Conservation (phyloP, 2,888 invertebrate species). For the Exocentrus adspersus region DNA sequence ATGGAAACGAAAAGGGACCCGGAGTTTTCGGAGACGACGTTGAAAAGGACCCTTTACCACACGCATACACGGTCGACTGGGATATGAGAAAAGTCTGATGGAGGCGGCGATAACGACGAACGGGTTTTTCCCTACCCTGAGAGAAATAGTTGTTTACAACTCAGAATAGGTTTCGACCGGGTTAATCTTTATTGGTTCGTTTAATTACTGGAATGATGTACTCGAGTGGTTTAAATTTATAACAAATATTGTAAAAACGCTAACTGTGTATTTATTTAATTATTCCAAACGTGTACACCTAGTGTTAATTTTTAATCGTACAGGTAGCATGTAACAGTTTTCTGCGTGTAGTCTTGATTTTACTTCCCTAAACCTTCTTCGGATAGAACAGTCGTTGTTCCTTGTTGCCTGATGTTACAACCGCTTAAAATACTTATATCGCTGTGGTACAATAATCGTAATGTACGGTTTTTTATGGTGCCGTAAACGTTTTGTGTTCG, state of each 20-base stretch:
- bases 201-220: too few relatives aligned
- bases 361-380: background rate
- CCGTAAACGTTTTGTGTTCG: background rate
- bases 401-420: background rate
- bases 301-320: too few relatives aligned
- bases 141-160: background rate
- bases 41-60: constrained; percentile 10
- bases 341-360: background rate
- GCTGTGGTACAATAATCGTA: background rate
- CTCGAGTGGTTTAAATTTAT: too few relatives aligned
- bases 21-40: background rate
- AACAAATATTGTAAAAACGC: too few relatives aligned
- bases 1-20: constrained; percentile 20
- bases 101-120: background rate
- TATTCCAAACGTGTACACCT: too few relatives aligned
- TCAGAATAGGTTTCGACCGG: background rate
- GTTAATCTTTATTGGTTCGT: too few relatives aligned
- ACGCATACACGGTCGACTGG: background rate
- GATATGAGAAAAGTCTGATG: constrained; percentile 8
- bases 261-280: too few relatives aligned
- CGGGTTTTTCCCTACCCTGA: background rate
- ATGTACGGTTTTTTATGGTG: background rate
- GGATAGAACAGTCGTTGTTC: background rate
- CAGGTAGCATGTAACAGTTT: background rate
- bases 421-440: background rate